Base-by-base conservation (phyloP, 2,888 invertebrate genomes). In the Ellobium chinense region DNA sequence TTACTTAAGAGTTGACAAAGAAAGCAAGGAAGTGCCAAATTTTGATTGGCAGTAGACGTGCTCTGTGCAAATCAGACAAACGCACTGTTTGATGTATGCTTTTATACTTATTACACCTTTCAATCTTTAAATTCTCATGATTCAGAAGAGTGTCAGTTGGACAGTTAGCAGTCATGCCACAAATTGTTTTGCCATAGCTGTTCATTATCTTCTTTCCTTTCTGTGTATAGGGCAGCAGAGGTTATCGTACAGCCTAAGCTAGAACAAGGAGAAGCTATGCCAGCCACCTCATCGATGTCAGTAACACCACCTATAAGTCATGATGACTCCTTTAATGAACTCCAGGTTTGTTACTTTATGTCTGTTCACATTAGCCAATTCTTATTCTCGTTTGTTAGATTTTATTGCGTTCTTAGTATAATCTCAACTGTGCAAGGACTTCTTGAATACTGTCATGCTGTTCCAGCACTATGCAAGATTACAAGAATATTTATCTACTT, bases 221-320 rank as follows among this genome's bases (percentile, higher is more conserved):
- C 46, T 46, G 46, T 46, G 9, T 60, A 27, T 46, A 78, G 78
- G 54, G 78, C 78, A 21, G 54, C 78, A 36, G 78, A 78, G 63
- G 54, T 78, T 7, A 21, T 78, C n/a, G 63, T 78, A 7, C 78
- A 62, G 29, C 78, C 78, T 21, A 78, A 78, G 24, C 7, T 63
- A 29, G 78, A 78, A 29, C 70, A 58, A 9, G 29, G 60, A 21
- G 78, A 78, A 29, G 68, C 68, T 34, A 5, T 76, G n/a, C 58
- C 76, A 36, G 21, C 68, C 7, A 58, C 76, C 31, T 58, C 76
- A 36, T 77, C 60, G 24, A n/a, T 34, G 2, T 39, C 46, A 12
- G 2, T 62, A 27, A 56, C 31, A 7, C 58, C 27, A 7, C 12
- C 31, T 7, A 24, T 54, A 7, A 46, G 29, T 36, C 21, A 54